These are phyloP conservation scores for Bagarius yarrelli DNA, from an alignment of 2,113 vertebrate species.

Conservation along the genomic window DNA sequence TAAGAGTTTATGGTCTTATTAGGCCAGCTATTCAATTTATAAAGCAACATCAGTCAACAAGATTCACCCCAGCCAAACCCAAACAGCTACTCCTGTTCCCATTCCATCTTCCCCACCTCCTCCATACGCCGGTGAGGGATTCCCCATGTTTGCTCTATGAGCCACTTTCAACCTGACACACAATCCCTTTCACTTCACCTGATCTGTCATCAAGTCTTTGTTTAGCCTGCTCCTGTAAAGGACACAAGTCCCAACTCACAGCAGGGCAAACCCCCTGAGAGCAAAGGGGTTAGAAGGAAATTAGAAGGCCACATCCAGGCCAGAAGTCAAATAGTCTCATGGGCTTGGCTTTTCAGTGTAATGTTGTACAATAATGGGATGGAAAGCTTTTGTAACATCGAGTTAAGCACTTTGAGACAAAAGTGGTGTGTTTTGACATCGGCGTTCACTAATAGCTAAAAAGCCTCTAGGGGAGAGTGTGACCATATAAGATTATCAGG, in stretches of 20 bases:
- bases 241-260: constrained; percentile 55
- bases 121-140: constrained; percentile 37
- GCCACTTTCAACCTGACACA: constrained; percentile 64
- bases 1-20: background rate
- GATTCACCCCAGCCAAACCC: constrained; percentile 32
- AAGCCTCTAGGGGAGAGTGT: background rate
- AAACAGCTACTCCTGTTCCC: constrained; percentile 47
- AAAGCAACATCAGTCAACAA: constrained; percentile 32
- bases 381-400: constrained; percentile 45
- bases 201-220: constrained; percentile 72
- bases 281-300: constrained; percentile 64
- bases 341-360: constrained; percentile 72
- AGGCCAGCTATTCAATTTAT: constrained; percentile 7
- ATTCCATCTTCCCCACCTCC: constrained; percentile 41
- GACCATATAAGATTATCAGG: background rate
- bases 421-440: constrained; percentile 53
- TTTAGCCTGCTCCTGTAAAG: constrained; percentile 62
- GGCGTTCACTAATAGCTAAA: constrained; percentile 29
- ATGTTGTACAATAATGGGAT: constrained; percentile 6
- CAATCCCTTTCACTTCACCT: constrained; percentile 71
- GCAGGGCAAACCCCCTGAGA: constrained; percentile 58
- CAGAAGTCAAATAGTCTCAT: constrained; percentile 82
- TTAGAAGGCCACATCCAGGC: constrained; percentile 72
- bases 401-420: constrained; percentile 44
- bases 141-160: constrained; percentile 61